Conservation (phyloP, 2,888 invertebrate genomes). For the Dolichomitus sp. region DNA sequence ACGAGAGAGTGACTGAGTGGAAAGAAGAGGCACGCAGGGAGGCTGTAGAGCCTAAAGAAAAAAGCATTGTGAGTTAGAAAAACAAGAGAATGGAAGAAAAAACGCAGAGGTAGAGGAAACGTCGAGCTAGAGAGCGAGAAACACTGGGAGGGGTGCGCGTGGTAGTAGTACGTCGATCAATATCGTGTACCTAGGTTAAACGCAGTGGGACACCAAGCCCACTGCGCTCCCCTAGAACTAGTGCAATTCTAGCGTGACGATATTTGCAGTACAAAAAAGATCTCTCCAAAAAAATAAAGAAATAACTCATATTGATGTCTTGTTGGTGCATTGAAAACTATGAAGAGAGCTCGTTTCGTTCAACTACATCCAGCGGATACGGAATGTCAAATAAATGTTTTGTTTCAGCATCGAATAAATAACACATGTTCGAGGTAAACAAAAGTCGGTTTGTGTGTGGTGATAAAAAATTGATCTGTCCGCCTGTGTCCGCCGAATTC, state of each 20-base stretch:
- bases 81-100: conserved; percentile 31
- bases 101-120: conserved; percentile 46
- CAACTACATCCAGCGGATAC: neutral
- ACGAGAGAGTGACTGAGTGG: conserved; percentile 35
- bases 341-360: neutral
- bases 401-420: neutral
- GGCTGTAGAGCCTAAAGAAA: conserved; percentile 44
- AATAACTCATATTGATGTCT: neutral
- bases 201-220: conserved; percentile 77
- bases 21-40: conserved; percentile 39
- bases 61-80: conserved; percentile 37
- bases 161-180: conserved; percentile 79
- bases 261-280: neutral
- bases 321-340: neutral
- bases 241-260: conserved; percentile 17
- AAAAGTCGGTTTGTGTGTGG: neutral
- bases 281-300: neutral
- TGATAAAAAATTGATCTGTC: neutral
- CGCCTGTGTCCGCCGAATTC: neutral
- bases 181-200: conserved; percentile 79
- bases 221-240: conserved; percentile 47
- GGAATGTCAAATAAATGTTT: neutral
- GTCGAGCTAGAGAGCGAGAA: conserved; percentile 62
- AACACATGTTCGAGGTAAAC: neutral
- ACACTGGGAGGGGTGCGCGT: conserved; percentile 60